These are phyloP conservation scores for Calidris pugnax DNA, from an alignment of 2,113 vertebrate genomes.

Conservation along the genomic window DNA sequence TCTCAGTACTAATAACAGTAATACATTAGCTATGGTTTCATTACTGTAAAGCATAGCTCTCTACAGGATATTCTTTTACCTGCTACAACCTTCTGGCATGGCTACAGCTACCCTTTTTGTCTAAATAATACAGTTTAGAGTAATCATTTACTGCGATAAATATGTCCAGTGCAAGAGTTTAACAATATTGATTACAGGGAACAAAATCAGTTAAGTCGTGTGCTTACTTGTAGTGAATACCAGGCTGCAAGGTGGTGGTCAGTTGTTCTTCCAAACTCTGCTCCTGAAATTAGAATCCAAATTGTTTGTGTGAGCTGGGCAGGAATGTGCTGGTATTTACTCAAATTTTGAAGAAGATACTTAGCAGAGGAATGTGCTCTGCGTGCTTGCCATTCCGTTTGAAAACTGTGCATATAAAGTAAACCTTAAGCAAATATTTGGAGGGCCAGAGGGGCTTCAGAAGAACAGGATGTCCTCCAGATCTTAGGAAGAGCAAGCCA, in stretches of 20 bases:
- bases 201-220: not conserved
- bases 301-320: not conserved
- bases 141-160: not conserved
- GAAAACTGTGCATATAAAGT: not conserved
- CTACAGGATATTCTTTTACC: not conserved
- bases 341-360: not conserved
- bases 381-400: not conserved
- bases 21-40: not conserved
- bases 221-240: not conserved
- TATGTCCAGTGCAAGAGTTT: not conserved
- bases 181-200: not conserved
- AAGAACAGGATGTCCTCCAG: not conserved
- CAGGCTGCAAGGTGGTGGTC: not conserved
- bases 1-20: not conserved
- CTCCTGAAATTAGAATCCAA: not conserved
- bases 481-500: not conserved
- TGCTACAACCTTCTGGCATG: not conserved
- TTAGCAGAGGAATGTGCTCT: conserved; percentile 27
- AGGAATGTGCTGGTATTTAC: conserved; percentile 35
- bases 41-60: not conserved
- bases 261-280: not conserved
- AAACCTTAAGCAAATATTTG: conserved; percentile 23
- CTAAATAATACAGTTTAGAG: not conserved
- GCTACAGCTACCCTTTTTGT: not conserved
- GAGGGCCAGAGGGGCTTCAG: not conserved